Evolutionary conservation across 2,797 vertebrate genomes (phyloP), one percentile per base, ranked within the genome.

Genomic region (Enoplosus armatus): DNA sequence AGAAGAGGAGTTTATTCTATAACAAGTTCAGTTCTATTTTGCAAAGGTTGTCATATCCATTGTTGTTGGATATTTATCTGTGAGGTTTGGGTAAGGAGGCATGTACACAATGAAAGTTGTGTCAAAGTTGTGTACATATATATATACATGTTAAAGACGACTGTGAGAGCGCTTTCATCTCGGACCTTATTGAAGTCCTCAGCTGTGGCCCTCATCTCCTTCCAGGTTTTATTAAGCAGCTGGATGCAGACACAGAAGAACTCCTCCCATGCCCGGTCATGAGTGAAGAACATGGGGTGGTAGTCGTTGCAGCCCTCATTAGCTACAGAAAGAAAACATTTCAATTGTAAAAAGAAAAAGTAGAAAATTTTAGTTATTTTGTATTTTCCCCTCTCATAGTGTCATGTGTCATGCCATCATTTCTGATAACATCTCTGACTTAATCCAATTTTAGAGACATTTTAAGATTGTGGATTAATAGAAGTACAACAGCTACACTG

Each of bases 211-310:
- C 98, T 96, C 98, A 99, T 99, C 94, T 99, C 98, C 88, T 99
- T 99, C 98, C 98, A 99, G 69, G 98, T 99, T 94, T 98, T 99
- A 93, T 99, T 99, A 39, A 99, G 92, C 62, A 99, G 93, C 90
- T 99, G 98, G 89, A 99, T 99, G 88, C 98, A 98, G 92, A 99
- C 96, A 47, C 97, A 98, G 89, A 99, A 99, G 68, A 99, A 97
- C 92, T 99, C 98, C 85, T 99, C 98, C 85, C 98, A 99, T 0
- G 98, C 97, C 2, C 96, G 97, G 85, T 99, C 98, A 9, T 99
- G 98, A 7, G 98, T 99, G 81, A 99, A 99, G 95, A 99, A 99
- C 98, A 99, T 99, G 1, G 98, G 98, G 81, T 99, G 98, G 89
- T 98, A 99, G 93, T 99, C 98, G 0, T 99, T 98, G 79, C 98